Evolutionary conservation across 2,797 vertebrate genomes (phyloP).

Genomic region (Gambelia wislizenii): DNA sequence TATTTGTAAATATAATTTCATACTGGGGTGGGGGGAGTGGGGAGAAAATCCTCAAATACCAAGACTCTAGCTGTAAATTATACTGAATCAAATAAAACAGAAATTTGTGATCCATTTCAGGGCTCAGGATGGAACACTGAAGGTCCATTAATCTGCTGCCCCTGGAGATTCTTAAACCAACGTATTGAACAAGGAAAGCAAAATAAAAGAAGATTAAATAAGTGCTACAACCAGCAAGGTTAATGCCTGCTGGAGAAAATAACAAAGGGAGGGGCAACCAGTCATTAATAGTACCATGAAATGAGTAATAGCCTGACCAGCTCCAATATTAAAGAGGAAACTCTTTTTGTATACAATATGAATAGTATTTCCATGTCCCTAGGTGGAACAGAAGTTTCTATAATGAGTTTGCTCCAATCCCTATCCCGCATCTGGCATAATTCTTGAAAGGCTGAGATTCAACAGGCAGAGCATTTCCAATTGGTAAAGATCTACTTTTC

Average conservation of each 20-base stretch:
- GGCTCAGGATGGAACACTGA: conserved; percentile 19
- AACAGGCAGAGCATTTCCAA: neutral
- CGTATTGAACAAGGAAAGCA: fast-evolving
- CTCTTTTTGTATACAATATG: neutral
- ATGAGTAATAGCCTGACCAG: neutral
- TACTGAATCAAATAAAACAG: conserved; percentile 24
- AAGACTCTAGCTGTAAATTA: conserved; percentile 18
- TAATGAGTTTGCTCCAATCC: neutral
- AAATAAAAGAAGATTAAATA: conserved; percentile 10
- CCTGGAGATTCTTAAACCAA: conserved; percentile 16
- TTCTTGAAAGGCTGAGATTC: neutral
- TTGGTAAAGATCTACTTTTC: neutral
- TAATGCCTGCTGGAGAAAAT: conserved; percentile 14
- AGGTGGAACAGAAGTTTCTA: neutral
- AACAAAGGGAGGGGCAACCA: fast-evolving
- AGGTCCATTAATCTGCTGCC: neutral
- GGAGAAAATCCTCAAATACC: neutral
- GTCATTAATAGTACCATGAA: neutral
- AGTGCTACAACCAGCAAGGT: neutral
- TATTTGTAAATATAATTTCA: neutral
- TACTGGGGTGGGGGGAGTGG: neutral
- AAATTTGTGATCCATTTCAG: conserved; percentile 33
- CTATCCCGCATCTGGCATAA: no score
- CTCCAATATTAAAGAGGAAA: neutral
- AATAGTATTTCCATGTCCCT: neutral